Base-by-base conservation (phyloP, 2,113 vertebrate species). In the Lophura nycthemera region DNA sequence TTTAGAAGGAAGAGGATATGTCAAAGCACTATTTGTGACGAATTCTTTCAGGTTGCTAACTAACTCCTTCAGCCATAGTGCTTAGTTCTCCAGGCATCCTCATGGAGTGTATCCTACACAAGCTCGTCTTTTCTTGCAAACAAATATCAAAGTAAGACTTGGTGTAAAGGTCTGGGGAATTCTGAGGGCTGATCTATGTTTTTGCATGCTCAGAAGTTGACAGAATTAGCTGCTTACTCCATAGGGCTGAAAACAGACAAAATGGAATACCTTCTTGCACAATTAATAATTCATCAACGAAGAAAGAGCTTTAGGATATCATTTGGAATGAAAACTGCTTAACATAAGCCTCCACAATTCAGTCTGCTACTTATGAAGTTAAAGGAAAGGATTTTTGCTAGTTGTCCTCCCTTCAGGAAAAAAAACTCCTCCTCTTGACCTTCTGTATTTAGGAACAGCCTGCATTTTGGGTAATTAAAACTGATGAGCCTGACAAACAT, bases 381-480 rank as follows among this genome's bases (percentile, higher is more conserved):
- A 43, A 42, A 87, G 66, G 47, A 80, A 83, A 40, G 25, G 34
- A 75, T 66, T 82, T 61, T 71, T 91, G 24, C 43, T 42, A 16
- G 38, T 29, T 63, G 13, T 74, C 10, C 21, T 89, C 65, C 86
- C 59, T 91, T 93, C 47, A 80, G 76, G 30, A 27, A 50, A 50
- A 38, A 86, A 71, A 52, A 20, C 1, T 6, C 2, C 6, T 76
- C 11, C n/a, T 92, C 77, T 77, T 82, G 86, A 72, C 65, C 83
- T 60, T 42, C 86, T 90, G 48, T 86, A 80, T 94, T 95, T 97
- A 75, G 93, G 93, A 96, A 78, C 75, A 89, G 43, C 64, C 84
- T 90, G 38, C 66, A 25, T 95, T 96, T 95, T 66, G 79, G 92
- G 95, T 93, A 96, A 95, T 93, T 84, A 92, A 93, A 95, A 80